Base-by-base conservation (phyloP, 2,888 invertebrate genomes). In the Mechanitis mazaeus region DNA sequence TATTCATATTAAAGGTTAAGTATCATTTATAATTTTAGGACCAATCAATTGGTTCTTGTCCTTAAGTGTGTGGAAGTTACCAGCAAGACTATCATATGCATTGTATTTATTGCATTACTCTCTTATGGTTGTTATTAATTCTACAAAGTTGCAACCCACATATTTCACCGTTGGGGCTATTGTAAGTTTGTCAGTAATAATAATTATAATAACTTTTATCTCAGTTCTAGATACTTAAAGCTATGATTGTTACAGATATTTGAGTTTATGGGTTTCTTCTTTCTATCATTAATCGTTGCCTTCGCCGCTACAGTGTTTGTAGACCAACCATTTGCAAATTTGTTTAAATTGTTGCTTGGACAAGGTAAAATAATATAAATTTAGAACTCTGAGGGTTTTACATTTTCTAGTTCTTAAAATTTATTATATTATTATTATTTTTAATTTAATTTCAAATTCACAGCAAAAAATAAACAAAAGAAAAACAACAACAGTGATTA, bases 91-190 rank as follows among this genome's bases (percentile, higher is more conserved):
- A 1, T 91, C 91, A 0, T 92, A 91, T 60, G 90, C 90, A 2
- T 90, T 92, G 82, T 92, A 91, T 66, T 63, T 92, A 3, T 76
- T 90, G 0, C 92, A 92, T 69, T 81, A 84, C 28, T 76, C 84
- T 0, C 65, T 91, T 0, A 77, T 78, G 58, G 73, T 75, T n/a
- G 38, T 79, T 9, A 31, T 31, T 31, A 50, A 50, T 50, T 28
- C 50, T 31, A 50, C 50, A 11, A 50, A 28, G 11, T 11, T 50
- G 11, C 9, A 7, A 6, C 50, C 31, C 6, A 9, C 11, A 35
- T 12, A 5, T 54, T 59, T 54, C 46, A 54, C 45, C 12, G 20
- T 38, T 33, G 46, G 28, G 38, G 47, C 31, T n/a, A 55, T 55
- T 12, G 35, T 33, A n/a, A 50, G 35, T 35, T 56, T 28, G 45